Percentiles rank a stretch among this genome's conserved stretches.
Conservation (phyloP, 2,888 invertebrate genomes). For the Eristalinus aeneus region DNA sequence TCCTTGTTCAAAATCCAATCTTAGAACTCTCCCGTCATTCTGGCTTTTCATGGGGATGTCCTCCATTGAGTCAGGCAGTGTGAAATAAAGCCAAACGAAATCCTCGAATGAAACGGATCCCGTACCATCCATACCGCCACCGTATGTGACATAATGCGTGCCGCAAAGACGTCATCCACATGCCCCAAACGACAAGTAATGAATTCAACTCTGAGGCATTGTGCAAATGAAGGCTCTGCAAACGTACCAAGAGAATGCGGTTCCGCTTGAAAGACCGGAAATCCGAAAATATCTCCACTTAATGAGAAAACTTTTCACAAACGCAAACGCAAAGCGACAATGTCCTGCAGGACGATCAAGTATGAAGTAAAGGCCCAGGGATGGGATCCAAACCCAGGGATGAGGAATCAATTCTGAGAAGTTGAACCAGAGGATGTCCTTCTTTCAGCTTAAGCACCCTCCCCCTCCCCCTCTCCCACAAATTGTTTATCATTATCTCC, state of each 20-base stretch:
- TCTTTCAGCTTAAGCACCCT: background rate
- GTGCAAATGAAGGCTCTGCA: background rate
- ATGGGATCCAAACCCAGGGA: background rate
- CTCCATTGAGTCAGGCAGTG: background rate
- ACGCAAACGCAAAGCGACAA: background rate
- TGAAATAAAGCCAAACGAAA: no score
- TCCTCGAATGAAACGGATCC: background rate
- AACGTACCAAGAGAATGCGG: background rate
- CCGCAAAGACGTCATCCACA: constrained; percentile 24
- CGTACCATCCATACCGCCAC: background rate
- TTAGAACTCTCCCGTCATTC: background rate
- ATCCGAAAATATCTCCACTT: constrained; percentile 27
- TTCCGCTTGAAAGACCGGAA: background rate
- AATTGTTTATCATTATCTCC: constrained; percentile 51
- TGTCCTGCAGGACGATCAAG: background rate
- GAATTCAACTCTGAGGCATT: constrained; percentile 35
- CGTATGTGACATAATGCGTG: constrained; percentile 29
- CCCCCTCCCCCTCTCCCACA: no score
- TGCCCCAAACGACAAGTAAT: constrained; percentile 12
- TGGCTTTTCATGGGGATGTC: background rate
- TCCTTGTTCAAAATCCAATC: background rate
- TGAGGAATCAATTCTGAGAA: constrained; percentile 6
- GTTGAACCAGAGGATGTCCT: background rate
- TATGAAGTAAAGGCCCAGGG: background rate
- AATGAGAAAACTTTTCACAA: constrained; percentile 45